phyloP scores from a whole-genome alignment of 2,797 vertebrate species.

The Heteromormyrus szaboi region DNA sequence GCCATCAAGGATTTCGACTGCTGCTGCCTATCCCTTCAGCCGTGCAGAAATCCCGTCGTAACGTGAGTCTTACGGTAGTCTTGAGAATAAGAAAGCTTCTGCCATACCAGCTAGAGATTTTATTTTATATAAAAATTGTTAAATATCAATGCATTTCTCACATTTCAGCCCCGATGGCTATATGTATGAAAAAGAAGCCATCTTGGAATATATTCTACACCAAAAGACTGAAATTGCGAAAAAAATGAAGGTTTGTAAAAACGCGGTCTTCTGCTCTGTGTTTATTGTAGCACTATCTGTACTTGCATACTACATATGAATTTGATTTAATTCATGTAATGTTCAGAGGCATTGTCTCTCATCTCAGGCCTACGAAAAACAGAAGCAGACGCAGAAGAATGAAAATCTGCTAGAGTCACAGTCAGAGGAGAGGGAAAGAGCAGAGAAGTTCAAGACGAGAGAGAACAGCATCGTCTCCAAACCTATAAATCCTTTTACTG shows the following conservation, averaged over 20 bases:
- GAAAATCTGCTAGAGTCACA: slow-evolving; percentile 67
- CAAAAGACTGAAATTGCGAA: slow-evolving; percentile 79
- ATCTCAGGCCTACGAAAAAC: slow-evolving; percentile 77
- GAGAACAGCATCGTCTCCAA: slow-evolving; percentile 83
- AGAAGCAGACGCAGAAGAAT: slow-evolving; percentile 66
- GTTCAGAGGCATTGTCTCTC: not conserved
- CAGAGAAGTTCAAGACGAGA: slow-evolving; percentile 74
- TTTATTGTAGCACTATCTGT: not conserved
- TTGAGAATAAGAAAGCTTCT: not conserved
- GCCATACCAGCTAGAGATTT: not conserved
- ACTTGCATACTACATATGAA: not conserved
- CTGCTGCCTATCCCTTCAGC: slow-evolving; percentile 82
- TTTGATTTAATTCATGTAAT: not conserved
- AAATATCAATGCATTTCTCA: not conserved
- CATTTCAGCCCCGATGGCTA: slow-evolving; percentile 74
- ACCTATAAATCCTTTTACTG: slow-evolving; percentile 81
- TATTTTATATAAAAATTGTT: not conserved
- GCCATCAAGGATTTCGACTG: slow-evolving; percentile 90
- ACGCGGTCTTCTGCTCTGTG: not conserved
- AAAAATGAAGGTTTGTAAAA: slow-evolving; percentile 73
- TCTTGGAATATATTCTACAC: slow-evolving; percentile 83
- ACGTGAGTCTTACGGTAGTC: slow-evolving; percentile 59
- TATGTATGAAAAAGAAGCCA: slow-evolving; percentile 82
- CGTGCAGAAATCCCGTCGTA: slow-evolving; percentile 76
- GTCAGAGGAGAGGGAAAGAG: slow-evolving; percentile 69